phyloP scores from a whole-genome alignment of 53 echinoderm and acorn worm genomes.

The Zoroaster sp. region DNA sequence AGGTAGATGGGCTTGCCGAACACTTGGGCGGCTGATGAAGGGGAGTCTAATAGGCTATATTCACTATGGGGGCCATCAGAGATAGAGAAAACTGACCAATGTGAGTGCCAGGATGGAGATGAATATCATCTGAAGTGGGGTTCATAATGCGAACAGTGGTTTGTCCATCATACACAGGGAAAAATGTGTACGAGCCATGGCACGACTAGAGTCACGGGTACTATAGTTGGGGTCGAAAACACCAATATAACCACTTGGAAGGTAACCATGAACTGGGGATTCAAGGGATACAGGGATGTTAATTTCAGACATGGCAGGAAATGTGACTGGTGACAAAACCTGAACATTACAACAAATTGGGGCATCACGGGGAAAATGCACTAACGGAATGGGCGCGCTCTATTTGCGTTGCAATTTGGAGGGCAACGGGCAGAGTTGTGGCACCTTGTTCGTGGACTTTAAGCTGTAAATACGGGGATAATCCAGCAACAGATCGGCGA shows the following conservation, averaged over 20 bases:
- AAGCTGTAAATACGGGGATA: no score
- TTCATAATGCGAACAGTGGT: constrained; percentile 31
- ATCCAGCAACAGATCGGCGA: no score
- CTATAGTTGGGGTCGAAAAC: constrained; percentile 31
- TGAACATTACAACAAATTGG: constrained; percentile 26
- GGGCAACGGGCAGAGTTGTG: no score
- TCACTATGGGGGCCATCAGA: constrained; percentile 6
- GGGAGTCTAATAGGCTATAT: neutral
- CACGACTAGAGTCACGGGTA: no score
- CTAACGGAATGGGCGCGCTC: no score
- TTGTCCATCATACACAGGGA: neutral
- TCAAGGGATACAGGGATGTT: neutral
- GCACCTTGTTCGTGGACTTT: no score
- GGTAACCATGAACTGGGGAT: neutral
- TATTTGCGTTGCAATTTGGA: no score
- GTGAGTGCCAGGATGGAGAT: constrained; percentile 21
- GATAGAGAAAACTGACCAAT: constrained; percentile 49
- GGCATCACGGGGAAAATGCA: constrained; percentile 18
- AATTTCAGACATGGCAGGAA: constrained; percentile 55
- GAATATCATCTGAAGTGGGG: constrained; percentile 1
- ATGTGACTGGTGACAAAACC: neutral
- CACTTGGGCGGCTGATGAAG: neutral
- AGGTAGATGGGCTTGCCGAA: neutral
- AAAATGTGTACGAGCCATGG: constrained; percentile 42
- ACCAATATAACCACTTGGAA: neutral